Percentiles rank a stretch among this genome's conserved stretches.
phyloP scores from a whole-genome alignment of 1,140 invertebrate genomes.

The Globodera rostochiensis region DNA sequence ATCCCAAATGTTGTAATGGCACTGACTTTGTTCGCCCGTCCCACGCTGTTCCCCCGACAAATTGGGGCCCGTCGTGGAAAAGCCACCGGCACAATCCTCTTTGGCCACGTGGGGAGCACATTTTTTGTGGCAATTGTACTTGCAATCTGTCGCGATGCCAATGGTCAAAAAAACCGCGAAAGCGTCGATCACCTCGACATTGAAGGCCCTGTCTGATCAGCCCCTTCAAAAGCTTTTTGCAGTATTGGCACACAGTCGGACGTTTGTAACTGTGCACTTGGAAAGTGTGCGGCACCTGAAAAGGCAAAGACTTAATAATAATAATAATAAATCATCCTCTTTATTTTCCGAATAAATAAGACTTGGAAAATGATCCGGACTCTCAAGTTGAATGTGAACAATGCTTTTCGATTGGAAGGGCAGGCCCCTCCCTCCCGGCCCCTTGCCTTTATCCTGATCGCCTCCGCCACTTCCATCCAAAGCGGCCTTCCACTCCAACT shows the following conservation, averaged over 20 bases:
- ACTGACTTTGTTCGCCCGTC: constrained; percentile 55
- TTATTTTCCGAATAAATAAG: no score
- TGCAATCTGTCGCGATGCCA: constrained; percentile 77
- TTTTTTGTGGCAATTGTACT: constrained; percentile 96
- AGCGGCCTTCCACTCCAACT: constrained; percentile 73
- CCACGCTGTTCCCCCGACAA: neutral
- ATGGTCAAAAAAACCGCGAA: neutral
- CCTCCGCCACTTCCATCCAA: constrained; percentile 73
- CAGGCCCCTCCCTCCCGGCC: neutral
- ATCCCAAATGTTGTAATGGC: neutral
- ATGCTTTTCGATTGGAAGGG: neutral
- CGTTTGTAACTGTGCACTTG: constrained; percentile 79
- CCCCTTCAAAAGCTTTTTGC: constrained; percentile 90
- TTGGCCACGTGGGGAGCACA: constrained; percentile 88
- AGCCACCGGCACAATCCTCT: constrained; percentile 81
- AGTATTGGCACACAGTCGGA: constrained; percentile 91
- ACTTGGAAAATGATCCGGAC: no score
- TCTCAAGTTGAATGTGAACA: no score
- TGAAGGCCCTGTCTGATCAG: constrained; percentile 94
- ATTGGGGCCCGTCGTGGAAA: neutral
- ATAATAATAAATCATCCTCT: no score
- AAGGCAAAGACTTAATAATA: neutral
- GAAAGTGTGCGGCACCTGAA: constrained; percentile 64
- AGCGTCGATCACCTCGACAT: constrained; percentile 75
- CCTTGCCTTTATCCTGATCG: constrained; percentile 54